Evolutionary conservation across 2,797 vertebrate genomes (phyloP).

Genomic region (Dipus sagitta): DNA sequence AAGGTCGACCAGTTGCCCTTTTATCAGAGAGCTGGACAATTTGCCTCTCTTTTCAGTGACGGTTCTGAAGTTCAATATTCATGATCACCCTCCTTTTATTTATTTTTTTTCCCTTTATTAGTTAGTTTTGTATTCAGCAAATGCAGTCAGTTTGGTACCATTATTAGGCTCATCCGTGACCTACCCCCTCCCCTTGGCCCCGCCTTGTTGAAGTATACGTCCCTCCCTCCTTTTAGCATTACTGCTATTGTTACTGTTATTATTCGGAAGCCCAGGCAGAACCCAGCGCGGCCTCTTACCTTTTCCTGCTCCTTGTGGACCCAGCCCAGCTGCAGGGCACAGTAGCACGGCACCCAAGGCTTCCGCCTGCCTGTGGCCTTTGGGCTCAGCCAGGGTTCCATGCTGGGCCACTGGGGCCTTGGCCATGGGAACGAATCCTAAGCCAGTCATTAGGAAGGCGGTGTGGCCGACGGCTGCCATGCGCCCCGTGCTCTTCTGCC

Average conservation of each 20-base stretch:
- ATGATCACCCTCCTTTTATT: too few relatives aligned
- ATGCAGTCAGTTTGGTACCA: too few relatives aligned
- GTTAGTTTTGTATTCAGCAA: too few relatives aligned
- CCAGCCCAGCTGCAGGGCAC: constrained; percentile 89
- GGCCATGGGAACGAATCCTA: constrained; percentile 95
- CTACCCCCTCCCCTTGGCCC: too few relatives aligned
- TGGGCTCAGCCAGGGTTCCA: constrained; percentile 72
- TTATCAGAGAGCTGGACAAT: too few relatives aligned
- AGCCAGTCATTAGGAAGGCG: constrained; percentile 96
- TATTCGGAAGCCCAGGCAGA: background rate
- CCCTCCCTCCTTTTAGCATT: background rate
- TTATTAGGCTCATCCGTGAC: too few relatives aligned
- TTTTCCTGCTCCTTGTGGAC: constrained; percentile 94
- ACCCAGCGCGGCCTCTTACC: constrained; percentile 89
- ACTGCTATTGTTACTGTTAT: background rate
- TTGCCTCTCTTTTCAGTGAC: too few relatives aligned
- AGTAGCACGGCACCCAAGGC: constrained; percentile 81
- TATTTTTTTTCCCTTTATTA: too few relatives aligned
- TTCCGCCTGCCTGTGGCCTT: background rate
- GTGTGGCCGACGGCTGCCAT: constrained; percentile 89
- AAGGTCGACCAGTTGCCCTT: too few relatives aligned
- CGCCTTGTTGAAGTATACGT: too few relatives aligned
- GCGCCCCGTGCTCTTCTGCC: constrained; percentile 71
- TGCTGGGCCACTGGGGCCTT: constrained; percentile 59
- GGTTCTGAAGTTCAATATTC: too few relatives aligned